Conservation (phyloP, 1,140 invertebrate genomes). For the Panagrolaimus sp. region DNA sequence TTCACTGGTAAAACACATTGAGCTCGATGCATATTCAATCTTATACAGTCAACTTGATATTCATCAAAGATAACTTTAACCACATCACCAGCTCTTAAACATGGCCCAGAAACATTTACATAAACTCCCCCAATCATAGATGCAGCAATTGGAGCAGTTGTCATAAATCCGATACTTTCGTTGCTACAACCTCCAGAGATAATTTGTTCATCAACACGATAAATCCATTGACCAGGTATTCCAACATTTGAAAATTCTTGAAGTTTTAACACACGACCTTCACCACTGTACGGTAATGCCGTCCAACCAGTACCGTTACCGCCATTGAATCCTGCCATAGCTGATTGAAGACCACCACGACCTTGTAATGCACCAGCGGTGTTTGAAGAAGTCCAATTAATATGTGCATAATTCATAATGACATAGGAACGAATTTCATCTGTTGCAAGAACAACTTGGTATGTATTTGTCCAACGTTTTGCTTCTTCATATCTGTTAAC, state of each 20-base stretch:
- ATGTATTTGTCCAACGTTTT: constrained; percentile 78
- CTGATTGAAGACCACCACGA: constrained; percentile 73
- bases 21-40: constrained; percentile 79
- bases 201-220: constrained; percentile 88
- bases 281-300: constrained; percentile 42
- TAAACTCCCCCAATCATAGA: constrained; percentile 86
- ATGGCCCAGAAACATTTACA: constrained; percentile 89
- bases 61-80: constrained; percentile 83
- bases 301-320: constrained; percentile 74
- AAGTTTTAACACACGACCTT: constrained; percentile 42
- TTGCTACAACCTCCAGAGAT: constrained; percentile 75
- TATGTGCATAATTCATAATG: constrained; percentile 83
- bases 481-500: constrained; percentile 41
- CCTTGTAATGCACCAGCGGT: constrained; percentile 69
- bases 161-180: constrained; percentile 65
- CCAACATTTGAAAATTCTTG: constrained; percentile 78
- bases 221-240: constrained; percentile 81
- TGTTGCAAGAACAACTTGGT: constrained; percentile 83
- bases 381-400: constrained; percentile 83
- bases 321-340: constrained; percentile 79
- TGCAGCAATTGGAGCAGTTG: constrained; percentile 84
- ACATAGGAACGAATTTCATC: constrained; percentile 88
- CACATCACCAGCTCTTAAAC: constrained; percentile 79
- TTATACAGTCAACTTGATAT: constrained; percentile 70
- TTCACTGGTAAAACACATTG: constrained; percentile 44